These are phyloP conservation scores for Micrasema minimum DNA, from an alignment of 1,140 invertebrate genomes.

Conservation along the genomic window DNA sequence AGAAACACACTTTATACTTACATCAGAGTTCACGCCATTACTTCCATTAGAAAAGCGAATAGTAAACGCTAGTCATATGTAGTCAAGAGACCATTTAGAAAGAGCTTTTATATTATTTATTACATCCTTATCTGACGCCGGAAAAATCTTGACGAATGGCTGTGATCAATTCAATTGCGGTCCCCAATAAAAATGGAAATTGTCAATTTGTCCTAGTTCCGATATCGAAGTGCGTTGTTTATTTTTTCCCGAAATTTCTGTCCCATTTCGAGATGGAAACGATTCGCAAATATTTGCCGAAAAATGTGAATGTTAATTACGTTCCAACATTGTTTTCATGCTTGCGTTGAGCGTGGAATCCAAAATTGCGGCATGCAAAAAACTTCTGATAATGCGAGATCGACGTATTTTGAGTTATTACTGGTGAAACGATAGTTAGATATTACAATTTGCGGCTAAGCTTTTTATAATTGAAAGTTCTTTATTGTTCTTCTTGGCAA, in stretches of 20 bases:
- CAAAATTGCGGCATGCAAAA: too few species aligned
- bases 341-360: not conserved
- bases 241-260: slow-evolving; percentile 30
- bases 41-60: too few species aligned
- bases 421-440: too few species aligned
- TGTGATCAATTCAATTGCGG: slow-evolving; percentile 45
- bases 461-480: too few species aligned
- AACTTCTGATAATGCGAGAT: too few species aligned
- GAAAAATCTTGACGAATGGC: slow-evolving; percentile 43
- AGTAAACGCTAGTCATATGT: slow-evolving; percentile 33
- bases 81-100: slow-evolving; percentile 38
- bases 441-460: too few species aligned
- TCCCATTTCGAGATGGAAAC: slow-evolving; percentile 21
- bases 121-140: slow-evolving; percentile 36
- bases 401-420: too few species aligned
- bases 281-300: slow-evolving; percentile 30
- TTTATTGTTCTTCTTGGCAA: too few species aligned
- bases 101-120: slow-evolving; percentile 48
- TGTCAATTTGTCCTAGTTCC: slow-evolving; percentile 34
- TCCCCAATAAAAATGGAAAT: slow-evolving; percentile 49
- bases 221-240: slow-evolving; percentile 27
- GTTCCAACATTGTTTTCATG: slow-evolving; percentile 5
- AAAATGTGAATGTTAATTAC: slow-evolving; percentile 33
- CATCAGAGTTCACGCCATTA: too few species aligned
- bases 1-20: too few species aligned